Percentiles rank a stretch among this genome's conserved stretches.
These are phyloP conservation scores for Acinonyx jubatus DNA, from an alignment of 2,113 vertebrate species.

Conservation along the genomic window DNA sequence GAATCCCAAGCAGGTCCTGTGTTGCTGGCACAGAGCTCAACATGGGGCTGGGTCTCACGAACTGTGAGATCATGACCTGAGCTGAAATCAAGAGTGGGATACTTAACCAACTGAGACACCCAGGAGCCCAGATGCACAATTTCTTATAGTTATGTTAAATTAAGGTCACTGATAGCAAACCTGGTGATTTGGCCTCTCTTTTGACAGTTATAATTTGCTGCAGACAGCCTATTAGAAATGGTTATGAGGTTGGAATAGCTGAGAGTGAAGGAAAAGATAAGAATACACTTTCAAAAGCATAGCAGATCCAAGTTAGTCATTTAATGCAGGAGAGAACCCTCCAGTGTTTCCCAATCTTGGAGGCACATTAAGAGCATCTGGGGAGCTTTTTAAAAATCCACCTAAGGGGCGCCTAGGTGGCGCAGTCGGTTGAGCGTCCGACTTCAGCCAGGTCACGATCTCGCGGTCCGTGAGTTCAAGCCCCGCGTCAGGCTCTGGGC, in stretches of 20 bases:
- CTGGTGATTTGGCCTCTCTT: neutral
- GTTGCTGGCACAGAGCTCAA: too few species aligned
- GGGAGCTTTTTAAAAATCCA: neutral
- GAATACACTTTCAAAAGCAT: neutral
- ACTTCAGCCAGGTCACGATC: too few species aligned
- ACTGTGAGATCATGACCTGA: too few species aligned
- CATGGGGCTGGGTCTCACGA: too few species aligned
- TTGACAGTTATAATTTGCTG: neutral
- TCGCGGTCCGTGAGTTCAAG: too few species aligned
- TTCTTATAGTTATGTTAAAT: neutral
- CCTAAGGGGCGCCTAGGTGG: too few species aligned
- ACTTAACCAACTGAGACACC: too few species aligned
- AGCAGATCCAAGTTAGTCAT: neutral
- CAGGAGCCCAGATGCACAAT: neutral
- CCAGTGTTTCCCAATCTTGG: neutral
- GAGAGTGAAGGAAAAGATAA: neutral
- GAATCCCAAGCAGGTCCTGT: too few species aligned
- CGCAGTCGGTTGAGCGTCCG: too few species aligned
- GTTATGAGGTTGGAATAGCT: neutral
- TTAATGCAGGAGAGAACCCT: neutral
- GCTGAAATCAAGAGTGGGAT: too few species aligned
- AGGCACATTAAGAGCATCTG: neutral
- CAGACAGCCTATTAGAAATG: neutral
- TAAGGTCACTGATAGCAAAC: neutral
- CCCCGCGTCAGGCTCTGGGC: too few species aligned